Base-by-base conservation (phyloP, 2,888 invertebrate species). In the Aphidoletes aphidimyza region DNA sequence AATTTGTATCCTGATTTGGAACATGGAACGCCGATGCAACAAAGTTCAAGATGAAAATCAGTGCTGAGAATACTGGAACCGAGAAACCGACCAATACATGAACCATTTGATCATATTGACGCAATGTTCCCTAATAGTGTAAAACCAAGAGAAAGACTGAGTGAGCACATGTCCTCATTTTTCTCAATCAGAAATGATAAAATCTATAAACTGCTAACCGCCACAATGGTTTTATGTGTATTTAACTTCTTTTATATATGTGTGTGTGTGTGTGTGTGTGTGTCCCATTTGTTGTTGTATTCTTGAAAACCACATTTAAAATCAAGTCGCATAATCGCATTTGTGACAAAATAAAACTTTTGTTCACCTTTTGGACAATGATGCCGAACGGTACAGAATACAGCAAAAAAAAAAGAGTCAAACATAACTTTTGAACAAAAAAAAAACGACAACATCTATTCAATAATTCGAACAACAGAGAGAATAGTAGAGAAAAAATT, bases 121-220 rank as follows among this genome's bases (percentile, higher is more conserved):
- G n/a, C n/a, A n/a, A n/a, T n/a, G n/a, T n/a, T n/a, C n/a, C n/a
- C n/a, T n/a, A n/a, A n/a, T n/a, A n/a, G n/a, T n/a, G n/a, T n/a
- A n/a, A n/a, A n/a, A n/a, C 45, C 9, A 45, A 14, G 8, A 45
- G 14, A 14, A 45, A 45, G 8, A 45, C 45, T 45, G 8, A 8
- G 14, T n/a, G 81, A 8, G 81, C 81, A 37, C 81, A 81, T 81
- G 81, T 81, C n/a, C 37, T n/a, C 37, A 81, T 81, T 37, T 81
- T 37, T 37, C 81, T 37, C 81, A 81, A 37, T 37, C 37, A n/a
- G 19, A 3, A 37, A 81, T 81, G 81, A 81, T 81, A 81, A 81
- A 81, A 81, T 69, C 69, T 69, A n/a, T 30, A 54, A 69, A 69
- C 30, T 69, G 69, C 11, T 30, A 69, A 69, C 11, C 54, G 14